phyloP scores from a whole-genome alignment of 2,888 invertebrate genomes.

The Plagodis dolabraria region DNA sequence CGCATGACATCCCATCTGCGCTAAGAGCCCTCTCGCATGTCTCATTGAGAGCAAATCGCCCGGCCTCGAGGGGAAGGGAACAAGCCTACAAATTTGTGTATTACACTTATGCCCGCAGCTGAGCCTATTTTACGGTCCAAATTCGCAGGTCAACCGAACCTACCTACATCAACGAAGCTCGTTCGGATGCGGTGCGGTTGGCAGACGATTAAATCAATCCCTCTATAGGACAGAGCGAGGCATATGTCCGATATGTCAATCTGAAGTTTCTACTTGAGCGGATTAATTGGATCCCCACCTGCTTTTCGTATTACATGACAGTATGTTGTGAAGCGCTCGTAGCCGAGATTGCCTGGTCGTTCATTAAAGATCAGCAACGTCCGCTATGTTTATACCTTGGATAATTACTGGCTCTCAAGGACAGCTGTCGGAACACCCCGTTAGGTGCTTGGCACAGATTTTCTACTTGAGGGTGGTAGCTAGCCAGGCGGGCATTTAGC shows the following conservation, averaged over 20 bases:
- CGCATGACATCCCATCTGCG: conserved; percentile 73
- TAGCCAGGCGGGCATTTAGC: no score
- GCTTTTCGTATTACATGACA: conserved; percentile 11
- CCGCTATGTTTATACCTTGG: no score
- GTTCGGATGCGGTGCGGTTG: conserved; percentile 38
- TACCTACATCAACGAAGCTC: conserved; percentile 34
- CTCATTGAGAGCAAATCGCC: conserved; percentile 73
- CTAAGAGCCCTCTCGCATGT: conserved; percentile 66
- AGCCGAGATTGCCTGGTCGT: no score
- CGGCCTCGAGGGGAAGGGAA: conserved; percentile 44
- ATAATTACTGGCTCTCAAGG: no score
- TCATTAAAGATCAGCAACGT: no score
- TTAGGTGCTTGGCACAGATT: no score
- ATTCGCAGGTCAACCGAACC: conserved; percentile 35
- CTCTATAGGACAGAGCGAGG: conserved; percentile 34
- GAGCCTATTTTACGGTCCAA: conserved; percentile 40
- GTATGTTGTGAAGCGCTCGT: not conserved
- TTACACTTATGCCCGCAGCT: conserved; percentile 25
- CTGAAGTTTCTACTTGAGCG: conserved; percentile 34
- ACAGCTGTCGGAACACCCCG: no score
- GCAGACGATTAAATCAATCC: conserved; percentile 43
- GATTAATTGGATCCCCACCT: conserved; percentile 30
- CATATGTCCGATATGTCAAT: conserved; percentile 34
- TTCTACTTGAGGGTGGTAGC: no score
- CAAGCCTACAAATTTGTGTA: conserved; percentile 44